phyloP scores from a whole-genome alignment of 2,113 vertebrate species.

The Sus scrofa region T2T-Sscrofa CM000820.6:84827501-84828000 shows the following conservation, averaged over 20 bases:
- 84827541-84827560: not conserved
- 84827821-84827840: not conserved
- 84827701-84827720: not conserved
- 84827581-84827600: not conserved
- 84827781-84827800: not conserved
- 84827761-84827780: not conserved
- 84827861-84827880: not conserved
- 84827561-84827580: not conserved
- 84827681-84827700: not conserved
- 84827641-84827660: not conserved
- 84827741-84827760: not conserved
- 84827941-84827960: conserved; percentile 29
- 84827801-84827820: not conserved
- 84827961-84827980: conserved; percentile 16
- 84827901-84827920: not conserved
- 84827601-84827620: conserved; percentile 41
- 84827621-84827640: not conserved
- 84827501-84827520: not conserved
- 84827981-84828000: not conserved
- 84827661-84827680: not conserved
- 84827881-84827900: not conserved
- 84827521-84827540: not conserved
- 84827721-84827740: not conserved
- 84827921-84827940: not conserved
- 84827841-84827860: not conserved